Conservation (phyloP, 1,140 invertebrate genomes). For the Megalopta genalis region DNA sequence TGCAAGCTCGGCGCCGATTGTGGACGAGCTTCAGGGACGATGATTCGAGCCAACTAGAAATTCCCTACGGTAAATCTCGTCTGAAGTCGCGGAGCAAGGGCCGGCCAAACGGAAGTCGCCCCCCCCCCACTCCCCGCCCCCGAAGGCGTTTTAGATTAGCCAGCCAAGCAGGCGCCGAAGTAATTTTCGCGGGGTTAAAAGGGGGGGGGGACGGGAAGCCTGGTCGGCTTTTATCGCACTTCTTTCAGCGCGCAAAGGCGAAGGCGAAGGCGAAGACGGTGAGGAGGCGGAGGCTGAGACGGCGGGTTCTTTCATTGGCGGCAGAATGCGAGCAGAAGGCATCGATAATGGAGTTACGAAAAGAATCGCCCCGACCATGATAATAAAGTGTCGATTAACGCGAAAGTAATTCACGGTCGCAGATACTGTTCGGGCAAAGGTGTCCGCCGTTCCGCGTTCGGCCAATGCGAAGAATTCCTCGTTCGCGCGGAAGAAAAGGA, state of each 20-base stretch:
- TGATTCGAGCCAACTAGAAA: background rate
- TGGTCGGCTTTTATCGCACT: constrained; percentile 4
- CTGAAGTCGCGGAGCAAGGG: constrained; percentile 23
- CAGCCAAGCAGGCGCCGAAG: background rate
- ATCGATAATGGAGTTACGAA: constrained; percentile 51
- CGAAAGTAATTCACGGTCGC: background rate
- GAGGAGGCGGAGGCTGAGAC: no score
- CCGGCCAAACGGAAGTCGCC: constrained; percentile 21
- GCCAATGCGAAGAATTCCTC: background rate
- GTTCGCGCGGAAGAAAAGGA: background rate
- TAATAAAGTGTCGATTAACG: constrained; percentile 52
- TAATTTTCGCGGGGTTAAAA: constrained; percentile 22
- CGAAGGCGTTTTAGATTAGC: constrained; percentile 26
- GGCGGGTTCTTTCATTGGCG: constrained; percentile 35
- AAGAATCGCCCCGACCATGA: constrained; percentile 46
- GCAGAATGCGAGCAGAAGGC: constrained; percentile 40
- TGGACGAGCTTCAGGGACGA: background rate
- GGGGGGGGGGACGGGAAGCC: background rate
- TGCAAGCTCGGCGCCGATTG: background rate
- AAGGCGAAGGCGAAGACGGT: no score
- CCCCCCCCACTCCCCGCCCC: background rate
- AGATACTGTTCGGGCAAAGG: no score
- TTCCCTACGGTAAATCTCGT: background rate
- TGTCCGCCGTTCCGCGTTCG: no score
- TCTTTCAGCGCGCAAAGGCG: constrained; percentile 33